A percentile compares a stretch with the other conserved stretches of the same genome.
Evolutionary conservation across 2,113 vertebrate species (phyloP).

Genomic region (Kryptolebias marmoratus): DNA sequence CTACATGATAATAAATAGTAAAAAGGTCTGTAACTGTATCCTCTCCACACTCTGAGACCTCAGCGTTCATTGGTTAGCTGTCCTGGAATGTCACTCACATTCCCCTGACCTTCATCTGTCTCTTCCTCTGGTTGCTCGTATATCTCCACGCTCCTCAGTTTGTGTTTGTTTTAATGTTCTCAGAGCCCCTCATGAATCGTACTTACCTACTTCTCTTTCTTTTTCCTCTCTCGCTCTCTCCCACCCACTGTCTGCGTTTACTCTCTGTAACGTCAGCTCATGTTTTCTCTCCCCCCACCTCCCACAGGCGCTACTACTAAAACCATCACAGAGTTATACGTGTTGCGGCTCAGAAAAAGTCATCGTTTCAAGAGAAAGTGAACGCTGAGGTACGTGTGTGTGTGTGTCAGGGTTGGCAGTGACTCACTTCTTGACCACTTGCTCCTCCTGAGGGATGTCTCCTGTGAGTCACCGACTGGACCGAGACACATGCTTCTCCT

Average conservation of each 20-base stretch:
- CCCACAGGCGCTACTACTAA: constrained; percentile 45
- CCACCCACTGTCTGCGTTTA: constrained; percentile 72
- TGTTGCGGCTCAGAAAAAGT: constrained; percentile 44
- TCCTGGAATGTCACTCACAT: constrained; percentile 69
- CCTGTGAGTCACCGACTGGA: constrained; percentile 72
- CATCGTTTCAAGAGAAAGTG: constrained; percentile 71
- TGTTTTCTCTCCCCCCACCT: background rate
- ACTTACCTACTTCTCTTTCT: constrained; percentile 29
- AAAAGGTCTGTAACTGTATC: constrained; percentile 56
- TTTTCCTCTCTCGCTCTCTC: constrained; percentile 32
- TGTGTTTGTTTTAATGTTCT: constrained; percentile 80
- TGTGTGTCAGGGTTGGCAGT: constrained; percentile 37
- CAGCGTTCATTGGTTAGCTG: constrained; percentile 54
- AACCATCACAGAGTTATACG: constrained; percentile 52
- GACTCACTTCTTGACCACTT: constrained; percentile 69
- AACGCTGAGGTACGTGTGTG: constrained; percentile 48
- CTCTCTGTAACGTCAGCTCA: constrained; percentile 52
- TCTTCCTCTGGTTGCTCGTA: constrained; percentile 59
- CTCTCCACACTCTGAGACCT: constrained; percentile 39
- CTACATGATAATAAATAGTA: constrained; percentile 57
- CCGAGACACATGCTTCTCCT: constrained; percentile 48
- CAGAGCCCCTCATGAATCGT: constrained; percentile 67
- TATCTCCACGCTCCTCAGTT: constrained; percentile 56
- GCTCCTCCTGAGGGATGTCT: constrained; percentile 55
- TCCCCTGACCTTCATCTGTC: constrained; percentile 59